These are phyloP conservation scores for Cyphomyrus plagiostoma DNA, from an alignment of 2,113 vertebrate genomes.

Conservation along the genomic window DNA sequence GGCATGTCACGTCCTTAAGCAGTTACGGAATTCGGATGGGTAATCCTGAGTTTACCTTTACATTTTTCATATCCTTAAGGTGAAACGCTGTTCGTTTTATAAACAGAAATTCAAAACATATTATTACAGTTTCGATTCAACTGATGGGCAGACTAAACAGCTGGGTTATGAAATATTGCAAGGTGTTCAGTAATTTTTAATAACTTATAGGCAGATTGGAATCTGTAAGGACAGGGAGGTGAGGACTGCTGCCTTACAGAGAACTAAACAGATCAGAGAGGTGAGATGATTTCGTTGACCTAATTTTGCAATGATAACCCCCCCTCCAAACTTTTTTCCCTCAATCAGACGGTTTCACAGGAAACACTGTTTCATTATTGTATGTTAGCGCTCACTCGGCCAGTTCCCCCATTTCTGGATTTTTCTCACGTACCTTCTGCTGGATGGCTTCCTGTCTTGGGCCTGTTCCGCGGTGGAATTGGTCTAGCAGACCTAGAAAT, in stretches of 20 bases:
- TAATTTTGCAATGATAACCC: neutral
- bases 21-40: neutral
- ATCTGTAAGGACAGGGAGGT: no score
- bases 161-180: neutral
- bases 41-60: neutral
- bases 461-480: neutral
- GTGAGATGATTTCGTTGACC: neutral
- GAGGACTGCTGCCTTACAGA: neutral
- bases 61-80: neutral
- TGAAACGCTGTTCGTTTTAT: neutral
- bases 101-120: neutral
- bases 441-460: neutral
- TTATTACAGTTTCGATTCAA: neutral
- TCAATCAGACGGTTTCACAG: neutral
- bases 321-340: neutral
- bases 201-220: neutral
- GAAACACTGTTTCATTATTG: neutral
- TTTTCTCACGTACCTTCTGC: neutral
- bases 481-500: neutral
- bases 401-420: neutral
- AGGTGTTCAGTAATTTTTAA: neutral
- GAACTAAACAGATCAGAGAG: neutral
- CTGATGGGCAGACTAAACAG: neutral
- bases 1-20: neutral
- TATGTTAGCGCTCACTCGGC: neutral